Evolutionary conservation across 2,113 vertebrate genomes (phyloP).

Genomic region (Eupsittula cactorum): DNA sequence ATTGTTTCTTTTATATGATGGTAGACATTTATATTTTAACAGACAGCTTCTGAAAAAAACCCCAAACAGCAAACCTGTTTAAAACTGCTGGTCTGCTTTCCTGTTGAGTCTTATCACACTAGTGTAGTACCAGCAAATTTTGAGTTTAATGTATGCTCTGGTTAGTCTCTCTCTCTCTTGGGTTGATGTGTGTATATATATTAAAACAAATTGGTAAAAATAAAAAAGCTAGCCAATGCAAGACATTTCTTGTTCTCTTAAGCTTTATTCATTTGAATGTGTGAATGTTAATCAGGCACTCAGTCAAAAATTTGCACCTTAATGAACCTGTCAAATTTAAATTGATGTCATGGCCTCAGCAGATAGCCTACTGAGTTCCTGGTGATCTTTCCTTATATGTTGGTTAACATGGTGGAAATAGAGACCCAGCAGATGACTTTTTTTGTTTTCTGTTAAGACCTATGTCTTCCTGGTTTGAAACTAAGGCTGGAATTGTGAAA

Average conservation of each 20-base stretch:
- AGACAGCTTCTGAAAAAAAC: not conserved
- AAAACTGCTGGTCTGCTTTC: not conserved
- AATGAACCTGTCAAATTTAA: constrained; percentile 24
- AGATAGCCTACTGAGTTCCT: not conserved
- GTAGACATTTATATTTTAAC: not conserved
- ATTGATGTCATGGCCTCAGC: not conserved
- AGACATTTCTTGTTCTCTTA: not conserved
- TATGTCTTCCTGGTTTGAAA: not conserved
- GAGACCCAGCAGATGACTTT: not conserved
- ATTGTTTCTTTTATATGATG: not conserved
- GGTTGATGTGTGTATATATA: not conserved
- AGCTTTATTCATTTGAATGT: not conserved
- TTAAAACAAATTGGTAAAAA: not conserved
- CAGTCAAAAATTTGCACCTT: constrained; percentile 16
- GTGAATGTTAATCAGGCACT: constrained; percentile 13
- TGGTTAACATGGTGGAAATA: not conserved
- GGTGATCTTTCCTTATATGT: not conserved
- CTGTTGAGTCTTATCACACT: not conserved
- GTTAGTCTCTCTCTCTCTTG: not conserved
- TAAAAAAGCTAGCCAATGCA: not conserved
- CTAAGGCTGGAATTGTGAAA: not conserved
- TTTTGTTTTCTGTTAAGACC: not conserved
- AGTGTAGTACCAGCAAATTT: not conserved
- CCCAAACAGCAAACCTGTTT: not conserved
- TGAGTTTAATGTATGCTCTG: not conserved